A percentile compares a stretch with the other conserved stretches of the same genome.
Conservation (phyloP, 2,888 invertebrate species). For the Leptothorax acervorum region DNA sequence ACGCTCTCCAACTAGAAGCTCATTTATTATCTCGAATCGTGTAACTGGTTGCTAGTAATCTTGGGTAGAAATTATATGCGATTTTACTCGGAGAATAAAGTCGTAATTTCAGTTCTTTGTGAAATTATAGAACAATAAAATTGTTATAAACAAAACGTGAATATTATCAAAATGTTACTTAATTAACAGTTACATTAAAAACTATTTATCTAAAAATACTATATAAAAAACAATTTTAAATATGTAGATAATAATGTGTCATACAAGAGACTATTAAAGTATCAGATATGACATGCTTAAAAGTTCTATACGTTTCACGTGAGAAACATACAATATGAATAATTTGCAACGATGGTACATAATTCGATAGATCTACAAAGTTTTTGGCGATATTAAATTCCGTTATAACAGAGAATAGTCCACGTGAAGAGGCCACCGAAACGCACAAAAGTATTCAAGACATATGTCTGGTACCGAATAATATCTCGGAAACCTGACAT, state of each 20-base stretch:
- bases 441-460: slow-evolving; percentile 39
- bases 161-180: background rate
- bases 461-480: slow-evolving; percentile 51
- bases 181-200: background rate
- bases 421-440: background rate
- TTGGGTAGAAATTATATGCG: background rate
- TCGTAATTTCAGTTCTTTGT: background rate
- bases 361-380: slow-evolving; percentile 15
- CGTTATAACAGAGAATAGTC: slow-evolving; percentile 29
- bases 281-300: background rate
- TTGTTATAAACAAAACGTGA: background rate
- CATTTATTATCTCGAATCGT: background rate
- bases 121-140: background rate
- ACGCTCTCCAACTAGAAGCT: background rate
- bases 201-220: background rate
- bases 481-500: slow-evolving; percentile 56
- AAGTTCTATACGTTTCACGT: background rate
- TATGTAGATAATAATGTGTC: background rate
- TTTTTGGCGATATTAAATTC: slow-evolving; percentile 66
- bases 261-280: background rate
- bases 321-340: slow-evolving; percentile 8
- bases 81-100: background rate
- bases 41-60: background rate
- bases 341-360: background rate
- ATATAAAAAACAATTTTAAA: background rate